Percentiles rank a stretch among this genome's conserved stretches.
phyloP scores from a whole-genome alignment of 2,797 vertebrate genomes.

The Trichosurus vulpecula region DNA sequence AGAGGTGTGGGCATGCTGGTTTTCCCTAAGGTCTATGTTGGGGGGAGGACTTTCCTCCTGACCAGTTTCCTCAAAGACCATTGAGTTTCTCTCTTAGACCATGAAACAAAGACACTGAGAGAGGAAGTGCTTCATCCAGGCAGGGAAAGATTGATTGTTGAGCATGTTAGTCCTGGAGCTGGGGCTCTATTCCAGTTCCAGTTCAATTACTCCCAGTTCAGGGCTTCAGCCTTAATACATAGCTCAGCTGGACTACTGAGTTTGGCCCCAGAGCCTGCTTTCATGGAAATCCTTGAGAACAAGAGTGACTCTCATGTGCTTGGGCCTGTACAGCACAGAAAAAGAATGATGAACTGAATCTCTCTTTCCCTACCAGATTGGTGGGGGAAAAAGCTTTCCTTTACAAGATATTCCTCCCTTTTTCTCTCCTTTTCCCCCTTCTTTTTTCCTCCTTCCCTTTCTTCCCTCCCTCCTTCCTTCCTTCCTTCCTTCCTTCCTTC shows the following conservation, averaged over 20 bases:
- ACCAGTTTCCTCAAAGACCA: background rate
- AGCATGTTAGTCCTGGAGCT: slow-evolving; percentile 9
- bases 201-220: background rate
- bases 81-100: slow-evolving; percentile 4
- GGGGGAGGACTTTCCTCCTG: background rate
- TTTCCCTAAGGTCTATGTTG: background rate
- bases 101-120: slow-evolving; percentile 7
- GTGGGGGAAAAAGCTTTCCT: background rate
- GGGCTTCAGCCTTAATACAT: background rate
- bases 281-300: background rate
- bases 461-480: background rate
- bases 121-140: slow-evolving; percentile 10
- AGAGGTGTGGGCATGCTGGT: background rate
- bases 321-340: background rate
- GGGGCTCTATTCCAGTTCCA: background rate
- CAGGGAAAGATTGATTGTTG: slow-evolving; percentile 7
- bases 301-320: background rate
- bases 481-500: background rate
- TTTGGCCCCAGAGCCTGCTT: background rate
- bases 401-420: background rate
- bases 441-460: background rate
- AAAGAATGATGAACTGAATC: background rate
- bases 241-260: background rate
- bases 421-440: background rate
- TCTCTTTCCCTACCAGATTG: background rate